Evolutionary conservation across 2,113 vertebrate genomes (phyloP).

Genomic region (Pristiophorus japonicus): DNA sequence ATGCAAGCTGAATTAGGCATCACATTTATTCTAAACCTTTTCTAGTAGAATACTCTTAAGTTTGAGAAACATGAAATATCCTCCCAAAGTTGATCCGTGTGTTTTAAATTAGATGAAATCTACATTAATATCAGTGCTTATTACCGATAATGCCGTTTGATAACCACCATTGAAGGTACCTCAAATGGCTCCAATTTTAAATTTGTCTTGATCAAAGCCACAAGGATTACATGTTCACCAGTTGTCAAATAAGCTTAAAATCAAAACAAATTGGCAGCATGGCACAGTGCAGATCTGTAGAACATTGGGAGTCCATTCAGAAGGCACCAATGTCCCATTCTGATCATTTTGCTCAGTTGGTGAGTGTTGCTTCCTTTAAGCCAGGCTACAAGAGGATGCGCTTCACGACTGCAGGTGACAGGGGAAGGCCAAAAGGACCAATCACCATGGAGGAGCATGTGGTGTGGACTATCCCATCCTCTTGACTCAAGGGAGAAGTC

Average conservation of each 20-base stretch:
- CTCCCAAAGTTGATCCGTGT: too few species aligned
- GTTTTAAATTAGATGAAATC: too few species aligned
- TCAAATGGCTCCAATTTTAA: neutral
- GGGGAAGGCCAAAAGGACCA: neutral
- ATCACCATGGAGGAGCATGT: neutral
- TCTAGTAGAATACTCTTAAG: neutral
- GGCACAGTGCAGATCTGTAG: neutral
- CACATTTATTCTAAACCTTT: neutral
- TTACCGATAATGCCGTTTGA: neutral
- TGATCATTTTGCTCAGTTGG: neutral
- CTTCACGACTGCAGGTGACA: neutral
- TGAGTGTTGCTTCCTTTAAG: neutral
- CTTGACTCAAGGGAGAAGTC: neutral
- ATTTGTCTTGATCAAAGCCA: neutral
- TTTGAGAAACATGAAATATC: neutral
- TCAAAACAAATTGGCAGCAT: neutral
- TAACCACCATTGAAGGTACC: neutral
- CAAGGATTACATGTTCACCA: neutral
- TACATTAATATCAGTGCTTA: neutral
- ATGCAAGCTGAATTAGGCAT: neutral
- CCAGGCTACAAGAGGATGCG: neutral
- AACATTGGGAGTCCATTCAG: neutral
- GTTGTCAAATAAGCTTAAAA: neutral
- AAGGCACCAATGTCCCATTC: neutral
- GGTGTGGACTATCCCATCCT: neutral